phyloP scores from a whole-genome alignment of 2,797 vertebrate species.

The Mareca penelope region DNA sequence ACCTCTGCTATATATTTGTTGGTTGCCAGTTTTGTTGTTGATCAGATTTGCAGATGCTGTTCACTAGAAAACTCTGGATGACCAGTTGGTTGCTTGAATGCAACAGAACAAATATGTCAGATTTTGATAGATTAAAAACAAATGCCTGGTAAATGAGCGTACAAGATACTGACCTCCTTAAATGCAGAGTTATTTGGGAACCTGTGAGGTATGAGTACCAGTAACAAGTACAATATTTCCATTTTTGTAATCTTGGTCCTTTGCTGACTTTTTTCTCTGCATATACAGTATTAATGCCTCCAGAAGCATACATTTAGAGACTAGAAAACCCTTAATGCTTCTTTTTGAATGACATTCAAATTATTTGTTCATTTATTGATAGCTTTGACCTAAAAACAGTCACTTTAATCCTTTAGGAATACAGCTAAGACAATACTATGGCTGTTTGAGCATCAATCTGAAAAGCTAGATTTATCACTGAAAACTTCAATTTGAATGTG shows the following conservation, averaged over 20 bases:
- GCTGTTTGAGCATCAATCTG: slow-evolving; percentile 65
- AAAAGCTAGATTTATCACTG: slow-evolving; percentile 65
- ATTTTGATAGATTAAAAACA: not conserved
- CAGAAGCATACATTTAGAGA: slow-evolving; percentile 63
- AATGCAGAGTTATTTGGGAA: not conserved
- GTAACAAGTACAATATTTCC: not conserved
- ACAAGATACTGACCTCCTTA: not conserved
- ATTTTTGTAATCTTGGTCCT: slow-evolving; percentile 37
- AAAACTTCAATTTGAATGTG: slow-evolving; percentile 60
- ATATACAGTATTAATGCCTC: slow-evolving; percentile 34
- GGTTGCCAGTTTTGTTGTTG: not conserved
- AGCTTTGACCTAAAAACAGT: slow-evolving; percentile 78
- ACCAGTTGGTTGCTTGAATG: not conserved
- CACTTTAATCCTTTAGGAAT: slow-evolving; percentile 71
- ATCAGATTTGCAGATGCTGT: not conserved
- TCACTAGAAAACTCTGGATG: not conserved
- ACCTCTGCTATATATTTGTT: not conserved
- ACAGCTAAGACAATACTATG: slow-evolving; percentile 32
- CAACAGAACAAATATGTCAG: not conserved
- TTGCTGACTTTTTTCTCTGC: slow-evolving; percentile 18
- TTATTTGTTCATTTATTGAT: slow-evolving; percentile 79
- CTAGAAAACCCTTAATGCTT: slow-evolving; percentile 65
- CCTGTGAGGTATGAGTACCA: not conserved
- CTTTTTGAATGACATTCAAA: slow-evolving; percentile 72
- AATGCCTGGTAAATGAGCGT: not conserved